Conservation (phyloP, 2,113 vertebrate genomes). For the Ophiodon elongatus region DNA sequence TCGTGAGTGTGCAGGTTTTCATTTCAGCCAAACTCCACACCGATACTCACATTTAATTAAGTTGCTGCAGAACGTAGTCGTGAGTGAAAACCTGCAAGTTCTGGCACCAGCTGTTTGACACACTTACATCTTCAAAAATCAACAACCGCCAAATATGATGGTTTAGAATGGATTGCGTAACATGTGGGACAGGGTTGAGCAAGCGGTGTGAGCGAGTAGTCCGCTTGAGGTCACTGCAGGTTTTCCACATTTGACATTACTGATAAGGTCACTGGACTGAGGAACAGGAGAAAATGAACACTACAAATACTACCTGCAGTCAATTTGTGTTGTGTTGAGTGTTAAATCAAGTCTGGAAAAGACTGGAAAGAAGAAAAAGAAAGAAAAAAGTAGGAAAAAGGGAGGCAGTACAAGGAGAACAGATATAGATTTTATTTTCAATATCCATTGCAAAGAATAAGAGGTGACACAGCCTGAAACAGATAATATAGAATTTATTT, state of each 20-base stretch:
- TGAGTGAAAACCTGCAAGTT: not conserved
- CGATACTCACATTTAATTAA: constrained; percentile 8
- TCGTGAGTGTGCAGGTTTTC: not conserved
- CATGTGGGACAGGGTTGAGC: not conserved
- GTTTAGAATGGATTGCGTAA: not conserved
- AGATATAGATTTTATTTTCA: constrained; percentile 83
- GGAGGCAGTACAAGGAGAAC: constrained; percentile 67
- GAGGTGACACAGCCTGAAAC: constrained; percentile 91
- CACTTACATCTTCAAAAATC: not conserved
- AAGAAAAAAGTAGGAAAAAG: too few species aligned
- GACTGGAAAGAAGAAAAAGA: not conserved
- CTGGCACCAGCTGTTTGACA: constrained; percentile 29
- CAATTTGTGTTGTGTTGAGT: not conserved
- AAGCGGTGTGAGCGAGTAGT: not conserved
- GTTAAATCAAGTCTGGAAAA: not conserved
- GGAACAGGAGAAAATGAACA: not conserved
- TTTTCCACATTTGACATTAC: not conserved
- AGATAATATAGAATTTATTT: constrained; percentile 99
- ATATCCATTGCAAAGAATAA: constrained; percentile 85
- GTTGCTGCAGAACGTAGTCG: not conserved
- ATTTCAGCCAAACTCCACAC: constrained; percentile 6
- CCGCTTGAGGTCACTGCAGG: too few species aligned
- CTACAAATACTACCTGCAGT: not conserved
- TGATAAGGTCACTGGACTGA: not conserved
- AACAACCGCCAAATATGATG: not conserved